These are phyloP conservation scores for Doryteuthis pealeii DNA, from an alignment of 1,140 invertebrate species.

Conservation along the genomic window DNA sequence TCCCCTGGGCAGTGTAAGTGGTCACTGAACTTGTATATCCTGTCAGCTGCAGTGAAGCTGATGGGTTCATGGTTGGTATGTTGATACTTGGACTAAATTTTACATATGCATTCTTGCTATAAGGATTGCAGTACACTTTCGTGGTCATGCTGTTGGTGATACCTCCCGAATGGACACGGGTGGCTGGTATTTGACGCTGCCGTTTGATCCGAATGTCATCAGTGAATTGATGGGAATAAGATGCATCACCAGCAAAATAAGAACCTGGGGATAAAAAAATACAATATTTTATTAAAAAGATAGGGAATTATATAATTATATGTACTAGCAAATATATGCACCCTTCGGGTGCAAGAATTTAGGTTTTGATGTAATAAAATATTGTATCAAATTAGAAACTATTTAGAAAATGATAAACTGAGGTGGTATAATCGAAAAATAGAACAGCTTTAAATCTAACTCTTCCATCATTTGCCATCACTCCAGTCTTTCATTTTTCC, in stretches of 20 bases:
- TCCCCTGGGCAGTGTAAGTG: slow-evolving; percentile 1
- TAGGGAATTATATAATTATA: too few species aligned
- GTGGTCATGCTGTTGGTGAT: background rate
- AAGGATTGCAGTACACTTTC: slow-evolving; percentile 4
- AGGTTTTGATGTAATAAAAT: too few species aligned
- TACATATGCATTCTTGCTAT: background rate
- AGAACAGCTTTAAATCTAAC: too few species aligned
- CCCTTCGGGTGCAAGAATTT: too few species aligned
- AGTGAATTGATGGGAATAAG: slow-evolving; percentile 49
- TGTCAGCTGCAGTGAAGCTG: background rate
- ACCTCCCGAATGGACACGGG: background rate
- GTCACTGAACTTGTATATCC: slow-evolving; percentile 7
- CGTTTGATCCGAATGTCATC: slow-evolving; percentile 11
- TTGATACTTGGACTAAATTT: slow-evolving; percentile 1
- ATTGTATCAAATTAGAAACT: too few species aligned
- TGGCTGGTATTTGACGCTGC: background rate
- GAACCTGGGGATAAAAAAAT: slow-evolving; percentile 33
- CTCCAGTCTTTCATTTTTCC: too few species aligned
- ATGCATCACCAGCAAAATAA: slow-evolving; percentile 46
- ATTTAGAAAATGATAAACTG: too few species aligned
- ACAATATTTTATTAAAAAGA: too few species aligned
- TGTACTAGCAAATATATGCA: too few species aligned
- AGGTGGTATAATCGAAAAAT: too few species aligned
- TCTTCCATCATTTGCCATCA: too few species aligned
- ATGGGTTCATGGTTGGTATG: background rate